Percentiles rank a stretch among this genome's conserved stretches.
These are phyloP conservation scores for Mobula hypostoma DNA, from an alignment of 2,113 vertebrate genomes.

Conservation along the genomic window DNA sequence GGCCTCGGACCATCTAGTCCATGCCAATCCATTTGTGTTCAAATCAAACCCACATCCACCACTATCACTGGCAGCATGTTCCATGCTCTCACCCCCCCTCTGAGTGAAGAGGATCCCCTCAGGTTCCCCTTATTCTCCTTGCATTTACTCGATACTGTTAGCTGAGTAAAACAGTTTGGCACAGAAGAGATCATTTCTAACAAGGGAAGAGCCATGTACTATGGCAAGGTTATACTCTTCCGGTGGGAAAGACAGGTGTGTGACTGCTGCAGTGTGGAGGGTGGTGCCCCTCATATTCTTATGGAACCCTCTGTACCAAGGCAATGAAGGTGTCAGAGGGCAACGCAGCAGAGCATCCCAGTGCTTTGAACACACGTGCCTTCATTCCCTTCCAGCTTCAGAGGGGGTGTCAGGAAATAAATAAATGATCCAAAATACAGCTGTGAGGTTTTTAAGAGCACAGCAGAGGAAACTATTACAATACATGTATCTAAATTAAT, in stretches of 20 bases:
- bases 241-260: not conserved
- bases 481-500: not conserved
- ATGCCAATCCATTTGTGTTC: too few species aligned
- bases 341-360: not conserved
- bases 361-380: not conserved
- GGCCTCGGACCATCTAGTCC: too few species aligned
- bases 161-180: too few species aligned
- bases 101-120: too few species aligned
- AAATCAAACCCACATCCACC: too few species aligned
- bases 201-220: too few species aligned
- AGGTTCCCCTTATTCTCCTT: too few species aligned
- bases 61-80: too few species aligned
- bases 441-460: not conserved
- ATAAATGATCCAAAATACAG: not conserved
- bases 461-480: not conserved
- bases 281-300: not conserved
- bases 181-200: too few species aligned
- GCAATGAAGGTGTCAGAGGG: not conserved
- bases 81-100: too few species aligned
- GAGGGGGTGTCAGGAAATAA: not conserved
- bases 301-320: too few species aligned
- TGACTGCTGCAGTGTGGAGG: not conserved
- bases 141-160: too few species aligned
- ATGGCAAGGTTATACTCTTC: not conserved
- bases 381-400: not conserved